phyloP scores from a whole-genome alignment of 2,113 vertebrate genomes.

The Semicossyphus pulcher region DNA sequence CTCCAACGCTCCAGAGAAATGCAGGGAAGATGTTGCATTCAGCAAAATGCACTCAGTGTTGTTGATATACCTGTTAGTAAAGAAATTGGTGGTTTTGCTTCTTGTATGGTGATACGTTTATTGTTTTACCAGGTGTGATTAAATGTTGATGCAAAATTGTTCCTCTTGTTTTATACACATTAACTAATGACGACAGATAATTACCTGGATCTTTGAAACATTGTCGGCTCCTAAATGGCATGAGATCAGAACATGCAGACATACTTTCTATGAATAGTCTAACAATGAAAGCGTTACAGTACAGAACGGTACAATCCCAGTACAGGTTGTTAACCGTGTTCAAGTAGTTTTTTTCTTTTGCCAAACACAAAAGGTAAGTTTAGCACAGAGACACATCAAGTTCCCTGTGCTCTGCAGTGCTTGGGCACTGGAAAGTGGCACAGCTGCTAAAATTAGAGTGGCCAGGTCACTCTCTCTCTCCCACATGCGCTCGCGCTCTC shows the following conservation, averaged over 20 bases:
- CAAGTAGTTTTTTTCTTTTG: conserved; percentile 8
- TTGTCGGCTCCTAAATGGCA: not conserved
- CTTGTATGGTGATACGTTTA: too few species aligned
- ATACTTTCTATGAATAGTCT: conserved; percentile 2
- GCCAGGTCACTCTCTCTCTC: conserved; percentile 42
- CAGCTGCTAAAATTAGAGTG: conserved; percentile 73
- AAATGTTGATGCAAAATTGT: not conserved
- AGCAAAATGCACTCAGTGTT: too few species aligned
- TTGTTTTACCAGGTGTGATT: too few species aligned
- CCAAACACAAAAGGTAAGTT: conserved; percentile 35
- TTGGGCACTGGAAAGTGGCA: conserved; percentile 69
- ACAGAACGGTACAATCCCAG: not conserved
- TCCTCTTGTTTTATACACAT: not conserved
- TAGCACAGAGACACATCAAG: conserved; percentile 36
- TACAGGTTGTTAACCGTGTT: not conserved
- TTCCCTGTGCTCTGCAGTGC: conserved; percentile 41
- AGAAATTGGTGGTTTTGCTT: too few species aligned
- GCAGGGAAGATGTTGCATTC: too few species aligned
- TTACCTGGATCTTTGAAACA: not conserved
- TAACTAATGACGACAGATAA: not conserved
- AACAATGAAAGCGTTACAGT: not conserved
- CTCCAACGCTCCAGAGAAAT: too few species aligned
- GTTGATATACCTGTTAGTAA: too few species aligned
- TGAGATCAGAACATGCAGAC: not conserved
- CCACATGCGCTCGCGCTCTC: not conserved